A percentile compares a stretch with the other conserved stretches of the same genome.
Conservation (phyloP, 2,113 vertebrate species). For the Ibidorhyncha struthersii region DNA sequence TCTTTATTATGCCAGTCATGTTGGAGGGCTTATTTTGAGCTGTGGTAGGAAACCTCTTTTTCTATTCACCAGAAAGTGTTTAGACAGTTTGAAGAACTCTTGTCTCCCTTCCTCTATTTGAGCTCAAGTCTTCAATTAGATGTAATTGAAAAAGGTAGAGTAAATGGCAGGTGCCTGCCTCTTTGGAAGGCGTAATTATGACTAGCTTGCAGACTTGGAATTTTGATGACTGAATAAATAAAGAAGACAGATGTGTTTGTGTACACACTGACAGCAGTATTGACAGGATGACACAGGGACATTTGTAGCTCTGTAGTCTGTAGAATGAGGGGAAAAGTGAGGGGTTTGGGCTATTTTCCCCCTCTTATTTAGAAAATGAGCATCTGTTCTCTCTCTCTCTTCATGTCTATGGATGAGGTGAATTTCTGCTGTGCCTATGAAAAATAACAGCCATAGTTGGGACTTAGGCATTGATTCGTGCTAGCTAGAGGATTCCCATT, state of each 20-base stretch:
- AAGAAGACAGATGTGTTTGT: conserved; percentile 22
- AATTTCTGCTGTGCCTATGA: not conserved
- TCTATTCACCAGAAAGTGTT: conserved; percentile 22
- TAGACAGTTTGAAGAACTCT: conserved; percentile 55
- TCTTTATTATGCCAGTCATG: conserved; percentile 21
- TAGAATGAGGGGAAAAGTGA: not conserved
- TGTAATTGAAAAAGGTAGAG: conserved; percentile 52
- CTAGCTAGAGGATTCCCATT: not conserved
- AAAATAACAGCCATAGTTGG: not conserved
- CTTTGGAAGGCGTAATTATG: conserved; percentile 44
- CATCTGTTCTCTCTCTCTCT: not conserved
- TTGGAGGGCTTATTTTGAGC: not conserved
- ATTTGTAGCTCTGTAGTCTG: not conserved
- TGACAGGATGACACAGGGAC: conserved; percentile 7
- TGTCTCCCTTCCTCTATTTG: conserved; percentile 55
- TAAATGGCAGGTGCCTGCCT: conserved; percentile 59
- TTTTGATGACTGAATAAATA: conserved; percentile 61
- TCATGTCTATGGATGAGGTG: not conserved
- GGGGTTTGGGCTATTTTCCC: not conserved
- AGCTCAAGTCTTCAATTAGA: conserved; percentile 50
- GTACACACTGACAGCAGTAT: not conserved
- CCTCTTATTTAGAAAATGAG: not conserved
- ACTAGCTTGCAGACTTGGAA: conserved; percentile 52
- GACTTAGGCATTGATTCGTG: not conserved
- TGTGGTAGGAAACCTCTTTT: not conserved